Evolutionary conservation across 2,888 invertebrate genomes (phyloP), one percentile per base, ranked within the genome.

Genomic region (Perdita meconis): DNA sequence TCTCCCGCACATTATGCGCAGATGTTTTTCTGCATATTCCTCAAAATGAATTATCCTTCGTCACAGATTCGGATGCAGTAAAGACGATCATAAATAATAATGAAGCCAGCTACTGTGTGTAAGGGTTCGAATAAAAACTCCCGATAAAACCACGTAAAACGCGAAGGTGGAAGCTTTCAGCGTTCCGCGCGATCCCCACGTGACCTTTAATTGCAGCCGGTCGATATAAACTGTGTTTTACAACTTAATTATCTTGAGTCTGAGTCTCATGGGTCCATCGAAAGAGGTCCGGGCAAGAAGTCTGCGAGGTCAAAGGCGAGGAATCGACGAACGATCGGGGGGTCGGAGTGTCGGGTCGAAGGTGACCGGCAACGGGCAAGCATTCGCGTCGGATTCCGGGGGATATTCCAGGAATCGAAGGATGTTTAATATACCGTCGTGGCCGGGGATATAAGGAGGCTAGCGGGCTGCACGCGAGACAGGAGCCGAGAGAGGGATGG

Each of bases 391-490:
- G 76, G 82, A 84, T 86, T 87, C 82, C 82, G 61, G 69, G 78
- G 76, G 78, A 59, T 79, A 82, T 88, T 88, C 86, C 82, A 76
- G 69, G 86, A 86, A 87, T 87, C 84, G 76, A 79, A 77, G 78
- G 84, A 83, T 86, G 84, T 84, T 89, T 88, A 89, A 89, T 87
- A 85, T 83, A 85, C 82, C 80, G 77, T 10, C 50, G 13, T 66
- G 56, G 10, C 42, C 22, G 38, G 64, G 50, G 71, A 71, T 72
- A 63, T 51, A 66, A 70, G 64, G 56, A 59, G 73, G 56, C 60
- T 66, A 68, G 61, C 65, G 36, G 57, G 30, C 55, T 40, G 72
- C 56, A 36, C 60, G 47, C 63, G 60, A 47, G 68, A 59, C 78
- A 44, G 73, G 72, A 75, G 74, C 61, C 47, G n/a, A 34, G 34